A percentile compares a stretch with the other conserved stretches of the same genome.
phyloP scores from a whole-genome alignment of 1,140 invertebrate species.

The Dolichoris vasculosae region DNA sequence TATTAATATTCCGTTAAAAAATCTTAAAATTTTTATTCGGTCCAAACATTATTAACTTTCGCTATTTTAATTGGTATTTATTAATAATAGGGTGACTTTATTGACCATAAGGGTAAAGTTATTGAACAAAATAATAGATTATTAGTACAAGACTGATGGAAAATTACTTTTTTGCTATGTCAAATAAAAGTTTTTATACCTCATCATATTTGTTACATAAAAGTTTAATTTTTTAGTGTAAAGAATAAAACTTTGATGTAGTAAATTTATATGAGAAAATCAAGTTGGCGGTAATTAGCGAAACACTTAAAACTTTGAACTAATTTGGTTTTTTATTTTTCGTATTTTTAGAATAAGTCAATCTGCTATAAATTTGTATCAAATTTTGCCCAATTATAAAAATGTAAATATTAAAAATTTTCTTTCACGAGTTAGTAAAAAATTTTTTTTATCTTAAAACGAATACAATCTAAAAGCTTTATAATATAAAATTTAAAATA shows the following conservation, averaged over 20 bases:
- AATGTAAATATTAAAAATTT: no score
- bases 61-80: no score
- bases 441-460: no score
- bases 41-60: no score
- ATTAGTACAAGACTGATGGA: neutral
- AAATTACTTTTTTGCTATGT: neutral
- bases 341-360: neutral
- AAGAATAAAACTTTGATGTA: neutral
- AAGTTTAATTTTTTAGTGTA: neutral
- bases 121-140: neutral
- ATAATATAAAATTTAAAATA: neutral
- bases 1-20: no score
- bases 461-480: no score
- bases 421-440: no score
- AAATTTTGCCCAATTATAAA: neutral
- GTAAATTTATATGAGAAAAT: neutral
- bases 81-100: neutral
- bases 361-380: neutral
- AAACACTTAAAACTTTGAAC: neutral
- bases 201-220: neutral
- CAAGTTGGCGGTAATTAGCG: neutral
- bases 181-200: neutral
- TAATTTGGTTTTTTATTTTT: neutral
- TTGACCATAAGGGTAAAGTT: neutral
- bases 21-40: no score